Base-by-base conservation (phyloP, 1,140 invertebrate species). In the Varroa destructor region DNA sequence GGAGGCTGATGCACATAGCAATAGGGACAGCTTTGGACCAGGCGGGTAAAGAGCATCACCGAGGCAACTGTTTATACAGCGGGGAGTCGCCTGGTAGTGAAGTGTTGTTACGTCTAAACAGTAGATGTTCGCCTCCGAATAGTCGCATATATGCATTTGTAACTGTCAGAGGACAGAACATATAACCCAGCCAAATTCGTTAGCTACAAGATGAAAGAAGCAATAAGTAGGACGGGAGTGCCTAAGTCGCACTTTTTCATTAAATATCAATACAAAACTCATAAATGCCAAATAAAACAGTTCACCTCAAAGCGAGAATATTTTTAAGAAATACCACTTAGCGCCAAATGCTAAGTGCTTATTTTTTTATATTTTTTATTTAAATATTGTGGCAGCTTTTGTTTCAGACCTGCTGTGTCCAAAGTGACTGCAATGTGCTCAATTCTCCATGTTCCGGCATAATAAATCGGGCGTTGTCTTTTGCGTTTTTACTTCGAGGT, bases 101-200 rank as follows among this genome's bases (percentile, higher is more conserved):
- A 67, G 40, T 14, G 61, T 67, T 40, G 61, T 67, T 8, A 67
- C 37, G 37, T 67, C 61, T 12, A 67, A 46, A 46, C 61, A 67
- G 61, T 67, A 67, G 10, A 67, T 67, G 61, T 67, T 67, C 8
- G 61, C 61, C 46, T 67, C 61, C 46, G 61, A 67, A 40, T 67
- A 67, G 40, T 67, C 61, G 10, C 61, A 12, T 2, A 67, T 67
- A 37, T 67, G 61, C n/a, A 46, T 43, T 46, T 67, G 61, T 40
- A 67, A 46, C 56, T 61, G 54, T 71, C 70, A 14, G 51, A 36
- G 14, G 8, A n/a, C 55, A 8, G 25, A 8, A 36, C 4, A 42
- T 4, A 71, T 4, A 43, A 54, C 25, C 4, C 8, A 14, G 46
- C 8, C 46, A 51, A 51, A 51, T 8, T 3, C 46, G 4, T 51